These are phyloP conservation scores for Heliconius charithonia DNA, from an alignment of 2,888 invertebrate species.

Conservation along the genomic window DNA sequence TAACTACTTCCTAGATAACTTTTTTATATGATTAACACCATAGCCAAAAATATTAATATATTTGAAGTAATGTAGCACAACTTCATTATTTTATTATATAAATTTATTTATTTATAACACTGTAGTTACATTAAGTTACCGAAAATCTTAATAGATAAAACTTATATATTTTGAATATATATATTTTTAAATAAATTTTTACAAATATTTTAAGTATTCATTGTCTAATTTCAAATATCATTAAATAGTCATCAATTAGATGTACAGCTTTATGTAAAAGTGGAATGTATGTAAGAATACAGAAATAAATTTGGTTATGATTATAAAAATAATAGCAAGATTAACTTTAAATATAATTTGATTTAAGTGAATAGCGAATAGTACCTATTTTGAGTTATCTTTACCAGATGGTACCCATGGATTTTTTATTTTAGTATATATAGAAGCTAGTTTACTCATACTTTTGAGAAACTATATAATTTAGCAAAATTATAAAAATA, in stretches of 20 bases:
- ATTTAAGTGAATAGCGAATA: background rate
- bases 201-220: background rate
- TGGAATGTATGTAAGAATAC: background rate
- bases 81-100: background rate
- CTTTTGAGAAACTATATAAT: background rate
- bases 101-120: background rate
- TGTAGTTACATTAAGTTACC: no score
- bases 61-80: background rate
- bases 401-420: constrained; percentile 70
- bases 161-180: background rate
- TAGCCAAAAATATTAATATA: background rate
- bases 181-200: background rate
- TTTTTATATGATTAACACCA: no score
- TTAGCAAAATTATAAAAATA: background rate
- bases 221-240: background rate
- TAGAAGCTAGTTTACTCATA: background rate
- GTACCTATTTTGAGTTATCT: constrained; percentile 43
- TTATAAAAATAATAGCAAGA: background rate
- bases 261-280: background rate
- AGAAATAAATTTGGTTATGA: background rate
- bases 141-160: no score
- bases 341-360: background rate
- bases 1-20: no score
- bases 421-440: constrained; percentile 60
- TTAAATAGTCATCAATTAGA: background rate